A percentile compares a stretch with the other conserved stretches of the same genome.
Conservation (phyloP, 2,113 vertebrate species). For the Tretioscincus oriximinensis region DNA sequence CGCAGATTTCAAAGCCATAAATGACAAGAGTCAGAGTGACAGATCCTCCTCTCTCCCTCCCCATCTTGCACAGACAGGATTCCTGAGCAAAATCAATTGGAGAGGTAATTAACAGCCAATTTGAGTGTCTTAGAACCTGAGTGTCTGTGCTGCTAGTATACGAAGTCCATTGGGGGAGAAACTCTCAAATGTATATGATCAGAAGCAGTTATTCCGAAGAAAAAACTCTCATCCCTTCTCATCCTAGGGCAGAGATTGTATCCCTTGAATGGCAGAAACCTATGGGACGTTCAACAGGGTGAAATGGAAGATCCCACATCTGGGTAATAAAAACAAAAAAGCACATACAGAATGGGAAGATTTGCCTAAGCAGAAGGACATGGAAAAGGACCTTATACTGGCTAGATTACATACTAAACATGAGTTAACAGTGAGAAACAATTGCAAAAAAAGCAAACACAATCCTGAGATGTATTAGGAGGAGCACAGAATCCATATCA, state of each 20-base stretch:
- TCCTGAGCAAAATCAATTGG: conserved; percentile 23
- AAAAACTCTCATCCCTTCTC: background rate
- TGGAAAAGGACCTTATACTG: too few species aligned
- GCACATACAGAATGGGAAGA: too few species aligned
- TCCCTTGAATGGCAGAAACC: background rate
- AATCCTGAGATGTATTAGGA: too few species aligned
- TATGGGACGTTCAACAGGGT: too few species aligned
- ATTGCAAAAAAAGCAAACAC: too few species aligned
- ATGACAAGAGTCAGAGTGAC: conserved; percentile 54
- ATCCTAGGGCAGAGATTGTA: background rate
- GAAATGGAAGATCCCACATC: too few species aligned
- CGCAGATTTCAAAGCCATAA: conserved; percentile 45
- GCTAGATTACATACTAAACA: too few species aligned
- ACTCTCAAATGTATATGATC: background rate
- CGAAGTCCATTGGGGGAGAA: background rate
- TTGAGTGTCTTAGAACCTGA: conserved; percentile 32
- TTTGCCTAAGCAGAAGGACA: too few species aligned
- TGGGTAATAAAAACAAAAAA: too few species aligned
- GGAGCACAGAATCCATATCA: too few species aligned
- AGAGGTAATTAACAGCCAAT: conserved; percentile 38
- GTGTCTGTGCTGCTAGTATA: background rate
- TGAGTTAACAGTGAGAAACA: too few species aligned
- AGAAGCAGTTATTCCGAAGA: background rate
- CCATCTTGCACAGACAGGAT: conserved; percentile 17
- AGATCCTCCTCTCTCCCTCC: background rate